These are phyloP conservation scores for Teleogryllus oceanicus DNA, from an alignment of 2,888 invertebrate genomes.

Conservation along the genomic window DNA sequence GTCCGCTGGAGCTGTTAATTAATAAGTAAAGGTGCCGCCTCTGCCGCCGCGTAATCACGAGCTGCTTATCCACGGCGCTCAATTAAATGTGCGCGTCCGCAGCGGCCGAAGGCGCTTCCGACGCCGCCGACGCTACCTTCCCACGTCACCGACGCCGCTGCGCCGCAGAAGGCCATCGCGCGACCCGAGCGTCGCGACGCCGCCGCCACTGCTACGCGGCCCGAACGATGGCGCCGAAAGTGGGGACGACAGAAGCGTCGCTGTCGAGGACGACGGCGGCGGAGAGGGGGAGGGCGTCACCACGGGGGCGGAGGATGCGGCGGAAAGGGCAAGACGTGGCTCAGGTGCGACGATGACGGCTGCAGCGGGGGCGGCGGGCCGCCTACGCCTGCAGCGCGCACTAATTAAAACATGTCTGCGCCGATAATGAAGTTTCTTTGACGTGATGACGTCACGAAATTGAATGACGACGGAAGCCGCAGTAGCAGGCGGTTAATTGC, in stretches of 20 bases:
- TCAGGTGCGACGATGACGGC: background rate
- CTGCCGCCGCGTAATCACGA: background rate
- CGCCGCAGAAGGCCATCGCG: background rate
- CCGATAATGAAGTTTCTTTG: slow-evolving; percentile 21
- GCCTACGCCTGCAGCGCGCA: slow-evolving; percentile 7
- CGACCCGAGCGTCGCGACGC: background rate
- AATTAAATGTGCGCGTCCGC: slow-evolving; percentile 18
- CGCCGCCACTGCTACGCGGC: background rate
- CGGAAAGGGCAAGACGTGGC: background rate
- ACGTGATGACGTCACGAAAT: slow-evolving; percentile 26
- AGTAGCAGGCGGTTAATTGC: slow-evolving; percentile 26
- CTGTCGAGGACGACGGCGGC: background rate
- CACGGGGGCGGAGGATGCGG: background rate
- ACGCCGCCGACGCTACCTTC: too few species aligned
- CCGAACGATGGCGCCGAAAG: background rate
- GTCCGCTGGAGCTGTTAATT: slow-evolving; percentile 18
- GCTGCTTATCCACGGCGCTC: slow-evolving; percentile 18
- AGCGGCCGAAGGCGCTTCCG: background rate
- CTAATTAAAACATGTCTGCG: slow-evolving; percentile 31
- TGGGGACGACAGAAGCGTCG: background rate
- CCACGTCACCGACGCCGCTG: too few species aligned
- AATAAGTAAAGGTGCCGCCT: slow-evolving; percentile 23
- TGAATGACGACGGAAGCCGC: slow-evolving; percentile 22
- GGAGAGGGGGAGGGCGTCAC: slow-evolving; percentile 12
- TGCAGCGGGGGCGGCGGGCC: too few species aligned